Evolutionary conservation across 1,140 invertebrate species (phyloP), one percentile per base, ranked within the genome.

Genomic region (Amyelois transitella): DNA sequence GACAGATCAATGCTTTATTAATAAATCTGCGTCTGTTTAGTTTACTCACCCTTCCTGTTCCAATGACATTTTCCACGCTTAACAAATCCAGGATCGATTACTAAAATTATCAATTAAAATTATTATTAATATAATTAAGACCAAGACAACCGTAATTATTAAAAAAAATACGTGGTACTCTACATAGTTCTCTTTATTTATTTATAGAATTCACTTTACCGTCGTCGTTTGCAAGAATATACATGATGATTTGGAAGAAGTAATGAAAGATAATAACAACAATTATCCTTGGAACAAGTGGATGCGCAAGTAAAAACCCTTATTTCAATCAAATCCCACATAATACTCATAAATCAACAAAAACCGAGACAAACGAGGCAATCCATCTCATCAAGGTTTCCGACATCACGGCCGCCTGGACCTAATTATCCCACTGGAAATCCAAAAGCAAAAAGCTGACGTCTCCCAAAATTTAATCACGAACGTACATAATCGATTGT

Each of bases 401-500:
- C 32, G 32, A 38, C 32, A 38, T 2, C 32, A 38, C 17, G 32
- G 32, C 32, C 32, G 32, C 32, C 32, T 1, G 32, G 32, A 38
- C 32, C 32, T 38, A 38, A 38, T 38, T 38, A 38, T 38, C 32
- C 32, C 32, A 14, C 32, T 38, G 32, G 32, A 38, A 38, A 2
- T 2, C 32, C 32, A 38, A 38, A 38, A 12, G 32, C 32, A 38
- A 38, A 38, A 38, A 38, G 32, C 12, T 14, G 32, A 38, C n/a
- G 32, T 38, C 17, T 8, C 32, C 17, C 12, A 8, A 38, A 69
- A 69, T 77, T 61, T 72, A 77, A 85, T 78, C 77, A 75, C 67
- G 61, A 66, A 55, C 75, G 72, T 63, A 75, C 65, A 75, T 86
- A 88, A 88, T 88, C 80, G 81, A 84, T 87, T 78, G 77, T 81